These are phyloP conservation scores for Gallinago paraguaiae DNA, from an alignment of 2,113 vertebrate species.

Conservation along the genomic window DNA sequence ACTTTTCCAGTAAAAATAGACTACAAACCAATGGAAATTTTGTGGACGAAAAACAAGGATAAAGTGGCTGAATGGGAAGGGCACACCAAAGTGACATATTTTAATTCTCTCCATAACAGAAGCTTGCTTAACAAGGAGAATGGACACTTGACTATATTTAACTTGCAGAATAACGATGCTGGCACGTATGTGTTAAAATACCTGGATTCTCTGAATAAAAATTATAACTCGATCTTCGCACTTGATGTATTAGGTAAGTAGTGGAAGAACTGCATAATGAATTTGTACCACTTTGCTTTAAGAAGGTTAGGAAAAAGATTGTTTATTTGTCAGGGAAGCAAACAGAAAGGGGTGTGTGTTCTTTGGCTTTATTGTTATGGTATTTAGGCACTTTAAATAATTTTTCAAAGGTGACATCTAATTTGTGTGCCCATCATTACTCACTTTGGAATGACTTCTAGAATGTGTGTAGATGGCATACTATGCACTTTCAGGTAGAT, in stretches of 20 bases:
- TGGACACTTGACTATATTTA: background rate
- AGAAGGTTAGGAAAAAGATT: background rate
- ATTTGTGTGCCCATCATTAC: background rate
- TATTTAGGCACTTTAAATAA: background rate
- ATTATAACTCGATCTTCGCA: fast-evolving
- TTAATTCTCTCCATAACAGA: fast-evolving
- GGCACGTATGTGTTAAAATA: background rate
- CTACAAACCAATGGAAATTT: fast-evolving
- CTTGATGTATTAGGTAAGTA: background rate
- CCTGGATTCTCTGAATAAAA: fast-evolving
- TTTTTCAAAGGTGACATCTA: background rate
- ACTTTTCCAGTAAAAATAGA: conserved; percentile 8
- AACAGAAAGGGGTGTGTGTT: background rate
- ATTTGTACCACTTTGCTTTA: background rate
- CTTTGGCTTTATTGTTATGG: background rate
- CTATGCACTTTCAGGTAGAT: background rate
- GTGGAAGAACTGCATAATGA: background rate
- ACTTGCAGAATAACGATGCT: background rate
- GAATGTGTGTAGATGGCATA: background rate
- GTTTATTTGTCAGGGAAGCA: background rate
- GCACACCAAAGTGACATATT: fast-evolving
- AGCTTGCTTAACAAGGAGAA: background rate
- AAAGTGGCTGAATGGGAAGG: conserved; percentile 1
- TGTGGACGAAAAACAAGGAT: background rate
- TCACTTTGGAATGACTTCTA: background rate